Base-by-base conservation (phyloP, 1,140 invertebrate genomes). In the Frieseomelitta varia region DNA sequence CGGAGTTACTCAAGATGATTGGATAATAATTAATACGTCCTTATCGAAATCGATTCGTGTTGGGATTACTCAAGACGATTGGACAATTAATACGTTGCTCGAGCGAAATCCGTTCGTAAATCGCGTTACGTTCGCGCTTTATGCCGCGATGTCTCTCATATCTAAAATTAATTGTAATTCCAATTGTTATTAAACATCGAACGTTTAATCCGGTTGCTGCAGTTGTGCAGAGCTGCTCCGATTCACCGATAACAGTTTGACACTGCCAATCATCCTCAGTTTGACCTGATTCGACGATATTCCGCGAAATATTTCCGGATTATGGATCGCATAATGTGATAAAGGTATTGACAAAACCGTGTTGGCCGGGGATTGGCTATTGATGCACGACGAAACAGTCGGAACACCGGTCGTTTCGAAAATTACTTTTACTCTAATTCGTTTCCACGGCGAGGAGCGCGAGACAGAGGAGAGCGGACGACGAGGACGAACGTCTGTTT, bases 221-320 rank as follows among this genome's bases (percentile, higher is more conserved):
- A 61, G 71, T 80, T 74, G 39, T n/a, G 61, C 39, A 68, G 24
- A 61, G 68, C 56, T 78, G 24, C 85, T n/a, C 67, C 65, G 82
- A 65, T 69, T 21, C 56, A 24, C 27, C 10, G 39, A 53, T 47
- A 84, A 47, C 74, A 63, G 71, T 89, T 89, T 75, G 81, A 61
- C 27, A 67, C 68, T 21, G n/a, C 72, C 77, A 68, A 69, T 90
- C 73, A 80, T 81, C 78, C 83, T 34, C 56, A 77, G 77, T 71
- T 88, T 88, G 80, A 86, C 81, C 78, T 51, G 61, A 27, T 72
- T 79, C 53, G n/a, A 15, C 39, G 79, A 87, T 85, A 85, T 87
- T 67, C 79, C 73, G 68, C 39, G 73, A 86, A 79, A 88, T 58
- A 79, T 79, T 86, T 58, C 56, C 27, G 55, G 24, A 34, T 68